Conservation (phyloP, 2,797 vertebrate genomes). For the Alfaro cultratus region DNA sequence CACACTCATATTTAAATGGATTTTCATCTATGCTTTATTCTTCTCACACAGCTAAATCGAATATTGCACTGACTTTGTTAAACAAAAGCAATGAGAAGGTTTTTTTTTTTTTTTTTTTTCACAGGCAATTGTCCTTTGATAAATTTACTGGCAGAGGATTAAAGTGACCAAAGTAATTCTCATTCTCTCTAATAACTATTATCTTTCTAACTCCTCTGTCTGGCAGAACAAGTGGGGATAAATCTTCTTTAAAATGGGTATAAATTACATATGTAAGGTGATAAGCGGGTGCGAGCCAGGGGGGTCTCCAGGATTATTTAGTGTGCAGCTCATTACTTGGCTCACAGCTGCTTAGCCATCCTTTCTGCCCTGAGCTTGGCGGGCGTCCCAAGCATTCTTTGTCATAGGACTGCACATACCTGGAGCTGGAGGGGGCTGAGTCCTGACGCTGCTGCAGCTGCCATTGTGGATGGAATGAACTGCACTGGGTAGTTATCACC, state of each 20-base stretch:
- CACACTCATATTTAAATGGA: slow-evolving; percentile 14
- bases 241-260: slow-evolving; percentile 73
- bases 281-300: slow-evolving; percentile 85
- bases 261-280: slow-evolving; percentile 87
- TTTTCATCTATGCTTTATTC: slow-evolving; percentile 26
- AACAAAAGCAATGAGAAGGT: slow-evolving; percentile 35
- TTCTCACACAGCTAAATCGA: slow-evolving; percentile 19
- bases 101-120: slow-evolving; percentile 19
- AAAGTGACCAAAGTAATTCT: slow-evolving; percentile 63
- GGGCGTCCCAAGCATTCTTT: slow-evolving; percentile 87
- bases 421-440: slow-evolving; percentile 99
- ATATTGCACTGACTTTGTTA: slow-evolving; percentile 11
- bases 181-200: slow-evolving; percentile 76
- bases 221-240: slow-evolving; percentile 64
- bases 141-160: slow-evolving; percentile 68
- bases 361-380: slow-evolving; percentile 88
- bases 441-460: slow-evolving; percentile 99
- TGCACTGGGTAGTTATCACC: slow-evolving; percentile 99
- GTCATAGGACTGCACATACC: slow-evolving; percentile 94
- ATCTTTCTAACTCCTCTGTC: slow-evolving; percentile 68
- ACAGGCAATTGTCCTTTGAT: slow-evolving; percentile 57
- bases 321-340: slow-evolving; percentile 92
- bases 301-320: slow-evolving; percentile 88
- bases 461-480: slow-evolving; percentile 99
- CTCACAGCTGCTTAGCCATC: slow-evolving; percentile 93